Conservation (phyloP, 2,113 vertebrate species). For the Acanthochromis polyacanthus region DNA sequence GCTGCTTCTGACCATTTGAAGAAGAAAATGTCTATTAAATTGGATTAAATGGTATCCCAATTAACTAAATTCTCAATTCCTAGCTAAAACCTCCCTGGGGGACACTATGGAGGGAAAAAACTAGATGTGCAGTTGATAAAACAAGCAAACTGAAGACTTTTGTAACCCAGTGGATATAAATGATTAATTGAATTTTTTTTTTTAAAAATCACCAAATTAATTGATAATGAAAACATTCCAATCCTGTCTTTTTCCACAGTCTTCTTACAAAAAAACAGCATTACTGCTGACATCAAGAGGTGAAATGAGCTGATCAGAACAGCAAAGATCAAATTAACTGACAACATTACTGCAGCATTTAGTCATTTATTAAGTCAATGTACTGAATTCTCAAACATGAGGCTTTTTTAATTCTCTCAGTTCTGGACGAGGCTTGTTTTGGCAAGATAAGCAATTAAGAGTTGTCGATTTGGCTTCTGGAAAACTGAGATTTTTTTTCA, state of each 20-base stretch:
- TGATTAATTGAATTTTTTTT: background rate
- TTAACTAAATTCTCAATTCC: too few relatives aligned
- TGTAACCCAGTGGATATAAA: background rate
- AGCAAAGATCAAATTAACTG: background rate
- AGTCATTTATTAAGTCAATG: background rate
- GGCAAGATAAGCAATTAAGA: background rate
- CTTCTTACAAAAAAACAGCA: background rate
- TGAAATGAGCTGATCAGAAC: background rate
- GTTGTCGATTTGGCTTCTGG: background rate
- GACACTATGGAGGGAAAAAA: too few relatives aligned
- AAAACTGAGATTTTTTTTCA: background rate
- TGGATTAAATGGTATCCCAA: too few relatives aligned
- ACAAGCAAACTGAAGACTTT: too few relatives aligned
- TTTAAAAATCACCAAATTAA: background rate
- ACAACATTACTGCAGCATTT: background rate
- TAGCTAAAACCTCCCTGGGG: too few relatives aligned
- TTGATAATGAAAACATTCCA: background rate
- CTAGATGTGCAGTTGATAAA: too few relatives aligned
- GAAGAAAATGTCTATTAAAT: too few relatives aligned
- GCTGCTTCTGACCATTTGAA: too few relatives aligned
- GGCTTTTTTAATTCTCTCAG: background rate
- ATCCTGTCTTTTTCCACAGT: background rate
- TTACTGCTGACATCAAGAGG: background rate
- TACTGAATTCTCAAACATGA: background rate
- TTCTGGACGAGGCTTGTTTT: background rate